phyloP scores from a whole-genome alignment of 2,888 invertebrate species.

The Erebia epiphron region DNA sequence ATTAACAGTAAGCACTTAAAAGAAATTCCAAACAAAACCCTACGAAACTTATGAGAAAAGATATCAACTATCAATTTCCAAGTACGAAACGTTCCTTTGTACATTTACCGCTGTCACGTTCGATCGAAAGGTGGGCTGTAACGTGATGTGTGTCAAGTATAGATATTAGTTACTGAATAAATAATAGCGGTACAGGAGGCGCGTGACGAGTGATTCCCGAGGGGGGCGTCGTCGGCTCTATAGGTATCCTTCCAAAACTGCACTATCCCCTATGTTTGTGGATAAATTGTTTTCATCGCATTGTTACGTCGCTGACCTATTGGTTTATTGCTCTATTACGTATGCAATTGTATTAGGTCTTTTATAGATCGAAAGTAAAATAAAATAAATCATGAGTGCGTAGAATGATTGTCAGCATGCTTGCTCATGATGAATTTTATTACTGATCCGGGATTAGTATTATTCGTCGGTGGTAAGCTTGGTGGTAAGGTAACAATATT shows the following conservation, averaged over 20 bases:
- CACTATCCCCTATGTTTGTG: constrained; percentile 26
- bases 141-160: constrained; percentile 52
- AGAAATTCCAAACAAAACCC: background rate
- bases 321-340: constrained; percentile 20
- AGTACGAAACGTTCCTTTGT: constrained; percentile 34
- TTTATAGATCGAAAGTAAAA: background rate
- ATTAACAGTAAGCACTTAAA: too few relatives aligned
- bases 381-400: background rate
- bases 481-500: too few relatives aligned
- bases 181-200: constrained; percentile 45
- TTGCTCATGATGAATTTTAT: too few relatives aligned
- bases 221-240: constrained; percentile 31
- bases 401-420: background rate
- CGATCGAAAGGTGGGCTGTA: constrained; percentile 42
- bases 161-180: constrained; percentile 51
- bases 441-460: too few relatives aligned
- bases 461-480: too few relatives aligned
- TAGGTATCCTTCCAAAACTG: constrained; percentile 22
- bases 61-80: constrained; percentile 27
- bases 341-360: background rate
- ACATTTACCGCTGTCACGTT: constrained; percentile 37
- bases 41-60: constrained; percentile 3
- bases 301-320: constrained; percentile 27
- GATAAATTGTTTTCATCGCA: constrained; percentile 33
- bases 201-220: constrained; percentile 42